Base-by-base conservation (phyloP, 2,113 vertebrate species). In the Xiphorhynchus elegans region DNA sequence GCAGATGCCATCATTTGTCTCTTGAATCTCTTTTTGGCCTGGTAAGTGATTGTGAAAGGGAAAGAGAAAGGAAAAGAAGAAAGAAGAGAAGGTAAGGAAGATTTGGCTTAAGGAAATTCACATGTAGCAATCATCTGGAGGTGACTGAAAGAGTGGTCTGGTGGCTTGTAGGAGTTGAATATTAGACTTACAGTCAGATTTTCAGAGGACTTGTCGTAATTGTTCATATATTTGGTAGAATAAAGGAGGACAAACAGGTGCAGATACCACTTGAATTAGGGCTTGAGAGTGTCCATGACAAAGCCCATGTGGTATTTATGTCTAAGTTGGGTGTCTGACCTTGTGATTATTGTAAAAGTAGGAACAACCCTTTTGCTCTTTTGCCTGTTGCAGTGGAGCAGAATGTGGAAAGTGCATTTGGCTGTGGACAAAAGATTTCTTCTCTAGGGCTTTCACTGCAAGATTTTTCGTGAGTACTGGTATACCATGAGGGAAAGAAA, bases 351-450 rank as follows among this genome's bases (percentile, higher is more conserved):
- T 88, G 53, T 62, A 76, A 50, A 90, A 91, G 68, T 55, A 59
- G 56, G 74, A 93, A 19, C 19, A 93, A 39, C 0, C 1, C 13
- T 4, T 86, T 90, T 75, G 63, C 63, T 87, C 67, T 79, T 93
- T 63, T 73, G 35, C 52, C 52, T 90, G 21, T 93, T 84, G 53
- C 74, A 83, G 35, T 62, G 82, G 70, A 79, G 39, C 50, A 67
- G 66, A 58, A 73, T 67, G 31, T 63, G 28, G 78, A 75, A 87
- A 94, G 53, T 79, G 25, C 52, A n/a, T 88, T 91, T 95, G 50
- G 87, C 78, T 83, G 50, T 80, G 87, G 67, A 80, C 78, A 88
- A 74, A 93, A 79, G 70, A 74, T 87, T 94, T 93, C 35, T 90
- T 85, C 67, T 85, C 42, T 49, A 47, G 33, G 67, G 63, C 63